phyloP scores from a whole-genome alignment of 2,797 vertebrate genomes.

The Hemitrygon akajei region DNA sequence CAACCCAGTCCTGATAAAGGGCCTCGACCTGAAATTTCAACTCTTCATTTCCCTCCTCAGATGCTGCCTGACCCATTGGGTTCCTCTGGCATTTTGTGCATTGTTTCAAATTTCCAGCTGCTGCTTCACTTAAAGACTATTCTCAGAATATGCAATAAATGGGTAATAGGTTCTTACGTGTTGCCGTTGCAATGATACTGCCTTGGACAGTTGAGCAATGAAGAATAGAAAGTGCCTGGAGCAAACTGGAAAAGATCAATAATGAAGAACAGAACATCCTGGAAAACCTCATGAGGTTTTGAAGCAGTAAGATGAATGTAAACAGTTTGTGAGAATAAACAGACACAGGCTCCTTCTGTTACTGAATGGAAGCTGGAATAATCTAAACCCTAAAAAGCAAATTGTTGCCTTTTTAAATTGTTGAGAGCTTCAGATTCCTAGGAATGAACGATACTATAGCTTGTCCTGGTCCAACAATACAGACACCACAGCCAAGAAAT shows the following conservation, averaged over 20 bases:
- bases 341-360: too few species aligned
- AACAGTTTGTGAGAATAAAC: too few species aligned
- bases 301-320: neutral
- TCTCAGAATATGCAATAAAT: neutral
- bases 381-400: neutral
- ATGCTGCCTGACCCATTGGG: too few species aligned
- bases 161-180: neutral
- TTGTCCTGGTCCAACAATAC: too few species aligned
- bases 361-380: neutral
- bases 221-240: neutral
- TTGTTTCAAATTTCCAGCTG: neutral
- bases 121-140: neutral
- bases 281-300: neutral
- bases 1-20: too few species aligned
- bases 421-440: too few species aligned
- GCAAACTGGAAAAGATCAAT: neutral
- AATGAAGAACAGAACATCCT: neutral
- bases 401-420: neutral
- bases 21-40: too few species aligned
- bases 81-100: too few species aligned
- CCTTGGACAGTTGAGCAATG: neutral
- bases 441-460: too few species aligned
- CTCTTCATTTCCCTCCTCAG: too few species aligned
- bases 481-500: too few species aligned
- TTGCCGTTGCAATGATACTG: neutral